Evolutionary conservation across 2,113 vertebrate species (phyloP).

Genomic region (Pomatostomus ruficeps): DNA sequence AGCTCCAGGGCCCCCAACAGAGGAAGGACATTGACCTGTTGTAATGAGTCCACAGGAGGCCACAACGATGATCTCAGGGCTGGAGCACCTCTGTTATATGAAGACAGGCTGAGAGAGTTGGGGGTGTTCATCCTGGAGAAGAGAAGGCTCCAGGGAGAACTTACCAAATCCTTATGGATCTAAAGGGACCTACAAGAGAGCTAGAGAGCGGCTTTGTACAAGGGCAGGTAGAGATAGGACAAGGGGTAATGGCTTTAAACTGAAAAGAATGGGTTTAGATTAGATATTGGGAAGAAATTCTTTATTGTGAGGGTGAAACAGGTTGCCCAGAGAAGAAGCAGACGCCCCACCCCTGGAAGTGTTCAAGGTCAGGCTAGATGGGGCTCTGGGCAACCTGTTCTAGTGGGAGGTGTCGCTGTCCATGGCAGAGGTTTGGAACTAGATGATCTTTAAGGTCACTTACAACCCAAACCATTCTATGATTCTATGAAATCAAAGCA

Average conservation of each 20-base stretch:
- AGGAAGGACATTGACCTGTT: neutral
- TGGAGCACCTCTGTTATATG: neutral
- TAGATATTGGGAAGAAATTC: too few species aligned
- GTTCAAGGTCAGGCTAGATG: neutral
- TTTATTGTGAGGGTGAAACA: neutral
- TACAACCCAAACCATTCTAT: neutral
- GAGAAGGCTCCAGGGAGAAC: neutral
- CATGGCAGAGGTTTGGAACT: neutral
- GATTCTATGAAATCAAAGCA: neutral
- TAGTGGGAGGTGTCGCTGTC: neutral
- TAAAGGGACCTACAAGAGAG: neutral
- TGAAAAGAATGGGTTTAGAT: neutral
- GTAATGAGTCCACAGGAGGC: neutral
- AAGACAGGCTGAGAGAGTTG: neutral
- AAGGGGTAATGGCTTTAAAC: neutral
- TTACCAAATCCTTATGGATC: neutral
- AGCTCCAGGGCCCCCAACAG: neutral
- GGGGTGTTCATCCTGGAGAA: neutral
- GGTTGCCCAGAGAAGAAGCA: neutral
- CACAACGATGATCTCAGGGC: neutral
- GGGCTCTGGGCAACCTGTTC: neutral
- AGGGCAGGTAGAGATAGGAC: neutral
- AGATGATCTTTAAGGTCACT: neutral
- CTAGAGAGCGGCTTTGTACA: neutral
- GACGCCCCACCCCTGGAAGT: neutral